Conservation (phyloP, 2,888 invertebrate genomes). For the Polydrusus tereticollis region DNA sequence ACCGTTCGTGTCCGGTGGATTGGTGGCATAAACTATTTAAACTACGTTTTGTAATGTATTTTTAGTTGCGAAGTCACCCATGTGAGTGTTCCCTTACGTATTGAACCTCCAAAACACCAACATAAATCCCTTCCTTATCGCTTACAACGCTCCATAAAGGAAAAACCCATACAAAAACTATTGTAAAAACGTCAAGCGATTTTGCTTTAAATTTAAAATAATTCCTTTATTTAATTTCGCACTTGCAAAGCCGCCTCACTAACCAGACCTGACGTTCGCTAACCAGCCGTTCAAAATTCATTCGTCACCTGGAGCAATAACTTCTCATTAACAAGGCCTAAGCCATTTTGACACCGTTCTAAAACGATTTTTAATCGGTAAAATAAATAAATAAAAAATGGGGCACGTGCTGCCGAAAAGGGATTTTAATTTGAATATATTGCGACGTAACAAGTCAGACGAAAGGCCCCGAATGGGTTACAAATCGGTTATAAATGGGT, state of each 20-base stretch:
- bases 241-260: neutral
- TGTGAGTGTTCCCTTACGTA: no score
- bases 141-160: no score
- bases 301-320: slow-evolving; percentile 37
- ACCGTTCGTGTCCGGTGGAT: no score
- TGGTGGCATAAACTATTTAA: no score
- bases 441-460: slow-evolving; percentile 55
- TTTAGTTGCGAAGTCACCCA: no score
- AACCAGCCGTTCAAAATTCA: slow-evolving; percentile 43
- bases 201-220: no score
- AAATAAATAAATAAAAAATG: slow-evolving; percentile 28
- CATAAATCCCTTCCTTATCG: no score
- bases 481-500: slow-evolving; percentile 59
- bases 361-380: slow-evolving; percentile 10
- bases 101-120: no score
- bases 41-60: no score
- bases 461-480: slow-evolving; percentile 46
- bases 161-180: no score
- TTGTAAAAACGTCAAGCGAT: no score
- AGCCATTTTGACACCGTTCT: slow-evolving; percentile 22
- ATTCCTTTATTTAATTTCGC: neutral
- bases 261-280: slow-evolving; percentile 31
- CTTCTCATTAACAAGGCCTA: slow-evolving; percentile 44
- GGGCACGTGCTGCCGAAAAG: slow-evolving; percentile 23
- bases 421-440: slow-evolving; percentile 65